These are phyloP conservation scores for Clangula hyemalis DNA, from an alignment of 2,797 vertebrate genomes.

Conservation along the genomic window DNA sequence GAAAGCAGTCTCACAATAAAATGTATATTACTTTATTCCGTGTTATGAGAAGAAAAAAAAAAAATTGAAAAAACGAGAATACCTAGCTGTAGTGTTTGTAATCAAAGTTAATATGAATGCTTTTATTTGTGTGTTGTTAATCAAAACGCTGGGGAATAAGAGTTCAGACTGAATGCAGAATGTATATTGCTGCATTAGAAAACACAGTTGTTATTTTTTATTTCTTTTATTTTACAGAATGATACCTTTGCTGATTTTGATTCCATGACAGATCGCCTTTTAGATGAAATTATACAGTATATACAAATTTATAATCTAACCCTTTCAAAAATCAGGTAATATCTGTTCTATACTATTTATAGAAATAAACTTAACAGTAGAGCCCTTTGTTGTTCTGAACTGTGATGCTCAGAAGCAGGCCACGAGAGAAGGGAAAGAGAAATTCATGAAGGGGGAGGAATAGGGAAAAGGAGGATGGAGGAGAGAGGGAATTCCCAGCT, in stretches of 20 bases:
- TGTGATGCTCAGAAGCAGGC: neutral
- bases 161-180: constrained; percentile 38
- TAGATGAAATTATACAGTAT: constrained; percentile 99
- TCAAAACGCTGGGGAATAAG: constrained; percentile 8
- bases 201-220: constrained; percentile 57
- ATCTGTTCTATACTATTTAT: constrained; percentile 42
- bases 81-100: constrained; percentile 16
- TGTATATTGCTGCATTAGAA: constrained; percentile 46
- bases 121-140: constrained; percentile 32
- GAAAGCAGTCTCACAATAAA: neutral
- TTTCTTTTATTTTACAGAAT: constrained; percentile 85
- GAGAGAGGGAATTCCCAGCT: neutral
- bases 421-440: neutral
- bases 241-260: constrained; percentile 99
- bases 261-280: constrained; percentile 96
- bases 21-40: neutral
- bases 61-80: neutral
- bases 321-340: constrained; percentile 97
- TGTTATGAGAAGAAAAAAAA: neutral
- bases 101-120: neutral
- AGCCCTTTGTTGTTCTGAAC: constrained; percentile 42
- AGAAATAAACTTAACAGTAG: constrained; percentile 15
- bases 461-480: neutral
- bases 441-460: neutral
- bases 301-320: constrained; percentile 98